Percentiles rank a stretch among this genome's conserved stretches.
These are phyloP conservation scores for Willowsia nigromaculata DNA, from an alignment of 2,888 invertebrate genomes.

Conservation along the genomic window DNA sequence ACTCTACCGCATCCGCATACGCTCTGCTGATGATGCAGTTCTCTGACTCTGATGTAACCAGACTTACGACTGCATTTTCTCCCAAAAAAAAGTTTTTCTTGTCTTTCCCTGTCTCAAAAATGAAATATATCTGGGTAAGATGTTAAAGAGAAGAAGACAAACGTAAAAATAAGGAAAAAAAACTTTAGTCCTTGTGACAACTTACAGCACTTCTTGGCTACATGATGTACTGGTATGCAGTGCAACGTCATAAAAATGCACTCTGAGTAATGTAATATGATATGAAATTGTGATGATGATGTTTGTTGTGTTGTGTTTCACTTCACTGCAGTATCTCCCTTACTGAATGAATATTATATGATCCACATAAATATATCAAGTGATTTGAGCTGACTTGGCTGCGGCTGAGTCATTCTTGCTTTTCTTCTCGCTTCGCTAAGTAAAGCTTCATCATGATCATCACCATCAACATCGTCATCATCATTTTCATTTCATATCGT, in stretches of 20 bases:
- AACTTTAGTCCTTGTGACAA: neutral
- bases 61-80: neutral
- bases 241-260: neutral
- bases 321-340: neutral
- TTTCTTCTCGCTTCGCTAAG: slow-evolving; percentile 40
- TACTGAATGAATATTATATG: slow-evolving; percentile 11
- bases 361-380: slow-evolving; percentile 34
- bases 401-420: slow-evolving; percentile 51
- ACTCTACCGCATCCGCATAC: neutral
- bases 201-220: slow-evolving; percentile 27
- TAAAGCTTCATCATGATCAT: neutral
- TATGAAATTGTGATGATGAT: neutral
- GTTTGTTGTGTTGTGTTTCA: neutral
- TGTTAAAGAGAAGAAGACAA: neutral
- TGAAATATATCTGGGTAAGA: slow-evolving; percentile 33
- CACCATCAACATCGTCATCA: neutral
- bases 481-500: slow-evolving; percentile 9
- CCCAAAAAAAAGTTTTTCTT: neutral
- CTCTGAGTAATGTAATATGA: slow-evolving; percentile 10
- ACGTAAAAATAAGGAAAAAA: neutral
- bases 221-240: neutral
- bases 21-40: slow-evolving; percentile 24
- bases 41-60: neutral
- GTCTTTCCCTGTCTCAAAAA: slow-evolving; percentile 32
- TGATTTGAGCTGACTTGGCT: neutral